Evolutionary conservation across 2,797 vertebrate species (phyloP).

Genomic region (Falco cherrug): DNA sequence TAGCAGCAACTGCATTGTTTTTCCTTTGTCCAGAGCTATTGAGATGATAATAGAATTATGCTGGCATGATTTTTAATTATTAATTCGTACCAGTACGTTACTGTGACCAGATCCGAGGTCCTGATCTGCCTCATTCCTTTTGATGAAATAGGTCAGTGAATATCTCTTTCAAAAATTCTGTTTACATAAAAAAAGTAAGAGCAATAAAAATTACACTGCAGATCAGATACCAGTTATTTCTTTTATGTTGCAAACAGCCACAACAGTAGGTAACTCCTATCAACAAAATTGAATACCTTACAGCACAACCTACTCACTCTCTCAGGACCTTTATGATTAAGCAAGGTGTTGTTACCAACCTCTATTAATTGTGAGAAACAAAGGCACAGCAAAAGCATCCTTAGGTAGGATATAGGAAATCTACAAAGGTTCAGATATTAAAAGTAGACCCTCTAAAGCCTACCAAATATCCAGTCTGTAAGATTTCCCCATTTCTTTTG

Average conservation of each 20-base stretch:
- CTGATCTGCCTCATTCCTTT: background rate
- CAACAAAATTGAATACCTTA: background rate
- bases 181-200: background rate
- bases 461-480: fast-evolving
- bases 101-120: background rate
- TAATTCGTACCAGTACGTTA: background rate
- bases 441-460: background rate
- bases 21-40: background rate
- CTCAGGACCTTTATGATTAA: background rate
- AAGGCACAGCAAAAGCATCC: background rate
- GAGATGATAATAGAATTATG: background rate
- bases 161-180: background rate
- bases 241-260: background rate
- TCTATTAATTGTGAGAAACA: background rate
- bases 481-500: background rate
- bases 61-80: background rate
- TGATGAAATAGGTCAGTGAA: background rate
- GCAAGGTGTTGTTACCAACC: background rate
- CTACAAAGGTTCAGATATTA: background rate
- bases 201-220: background rate
- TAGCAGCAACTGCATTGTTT: background rate
- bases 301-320: background rate
- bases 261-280: fast-evolving
- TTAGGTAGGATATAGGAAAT: background rate
- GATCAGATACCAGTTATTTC: background rate